phyloP scores from a whole-genome alignment of 2,797 vertebrate species.

The Bradypodion pumilum region DNA sequence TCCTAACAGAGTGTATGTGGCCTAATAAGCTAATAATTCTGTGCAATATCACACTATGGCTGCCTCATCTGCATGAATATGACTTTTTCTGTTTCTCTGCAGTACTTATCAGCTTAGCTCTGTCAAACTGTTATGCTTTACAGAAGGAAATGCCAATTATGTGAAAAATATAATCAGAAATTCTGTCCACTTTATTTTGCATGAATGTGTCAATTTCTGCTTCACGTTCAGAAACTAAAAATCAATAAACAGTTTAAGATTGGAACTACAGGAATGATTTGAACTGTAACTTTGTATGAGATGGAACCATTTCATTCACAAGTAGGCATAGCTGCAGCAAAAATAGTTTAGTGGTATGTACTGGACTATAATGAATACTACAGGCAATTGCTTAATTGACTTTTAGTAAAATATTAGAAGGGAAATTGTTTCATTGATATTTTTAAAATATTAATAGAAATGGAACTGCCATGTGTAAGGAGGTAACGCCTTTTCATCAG shows the following conservation, averaged over 20 bases:
- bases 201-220: slow-evolving; percentile 54
- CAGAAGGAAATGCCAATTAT: slow-evolving; percentile 15
- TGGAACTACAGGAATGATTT: neutral
- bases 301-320: slow-evolving; percentile 2
- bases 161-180: neutral
- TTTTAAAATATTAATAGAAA: slow-evolving; percentile 19
- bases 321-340: slow-evolving; percentile 49
- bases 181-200: slow-evolving; percentile 26
- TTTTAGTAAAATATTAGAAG: slow-evolving; percentile 33
- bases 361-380: slow-evolving; percentile 53
- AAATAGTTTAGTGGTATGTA: slow-evolving; percentile 38
- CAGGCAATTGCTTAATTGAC: slow-evolving; percentile 42
- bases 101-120: neutral
- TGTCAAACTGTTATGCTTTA: slow-evolving; percentile 42
- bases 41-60: neutral
- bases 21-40: neutral
- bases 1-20: neutral
- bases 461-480: slow-evolving; percentile 33
- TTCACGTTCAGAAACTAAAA: slow-evolving; percentile 2
- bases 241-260: neutral
- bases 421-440: slow-evolving; percentile 15
- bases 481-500: slow-evolving; percentile 22
- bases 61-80: neutral
- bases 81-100: neutral
- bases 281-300: slow-evolving; percentile 20